A percentile compares a stretch with the other conserved stretches of the same genome.
These are phyloP conservation scores for Tapirus indicus DNA, from an alignment of 2,797 vertebrate genomes.

Conservation along the genomic window DNA sequence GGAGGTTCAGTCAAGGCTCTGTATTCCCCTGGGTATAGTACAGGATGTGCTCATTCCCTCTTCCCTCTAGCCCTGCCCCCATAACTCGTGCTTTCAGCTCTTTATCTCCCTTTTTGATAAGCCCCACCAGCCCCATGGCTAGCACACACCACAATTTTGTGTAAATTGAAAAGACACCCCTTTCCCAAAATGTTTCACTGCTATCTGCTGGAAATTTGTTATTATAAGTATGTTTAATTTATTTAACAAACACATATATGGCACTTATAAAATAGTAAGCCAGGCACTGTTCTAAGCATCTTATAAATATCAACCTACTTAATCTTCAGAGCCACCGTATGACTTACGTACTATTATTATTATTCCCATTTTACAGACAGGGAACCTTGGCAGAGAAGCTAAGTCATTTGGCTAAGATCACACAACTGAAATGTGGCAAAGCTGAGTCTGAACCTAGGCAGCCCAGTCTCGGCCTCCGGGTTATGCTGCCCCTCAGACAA, in stretches of 20 bases:
- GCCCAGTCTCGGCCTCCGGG: background rate
- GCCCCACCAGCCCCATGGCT: no score
- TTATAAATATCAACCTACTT: background rate
- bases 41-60: fast-evolving
- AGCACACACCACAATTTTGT: background rate
- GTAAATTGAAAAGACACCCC: background rate
- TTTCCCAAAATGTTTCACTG: background rate
- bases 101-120: background rate
- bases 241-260: background rate
- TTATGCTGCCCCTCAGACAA: fast-evolving
- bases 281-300: background rate
- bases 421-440: background rate
- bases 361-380: background rate
- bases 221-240: background rate
- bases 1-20: background rate
- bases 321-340: background rate
- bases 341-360: background rate
- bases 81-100: background rate
- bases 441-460: background rate
- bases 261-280: background rate
- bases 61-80: no score
- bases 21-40: fast-evolving
- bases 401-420: background rate
- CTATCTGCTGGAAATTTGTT: background rate
- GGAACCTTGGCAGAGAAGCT: background rate